Evolutionary conservation across 2,113 vertebrate genomes (phyloP).

Genomic region (Gymnarchus niloticus): DNA sequence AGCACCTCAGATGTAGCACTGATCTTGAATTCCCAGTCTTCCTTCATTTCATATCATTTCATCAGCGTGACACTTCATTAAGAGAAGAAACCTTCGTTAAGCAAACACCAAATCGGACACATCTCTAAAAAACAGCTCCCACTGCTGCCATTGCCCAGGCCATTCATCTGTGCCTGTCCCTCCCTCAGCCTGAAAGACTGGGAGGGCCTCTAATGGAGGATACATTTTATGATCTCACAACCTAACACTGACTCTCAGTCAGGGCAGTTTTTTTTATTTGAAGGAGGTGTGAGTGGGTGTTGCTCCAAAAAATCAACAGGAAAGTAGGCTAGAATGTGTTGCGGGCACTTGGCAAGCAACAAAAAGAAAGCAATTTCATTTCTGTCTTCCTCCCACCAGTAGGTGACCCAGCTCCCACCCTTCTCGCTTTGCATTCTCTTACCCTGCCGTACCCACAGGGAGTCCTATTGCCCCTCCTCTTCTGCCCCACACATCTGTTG

Average conservation of each 20-base stretch:
- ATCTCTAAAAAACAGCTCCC: not conserved
- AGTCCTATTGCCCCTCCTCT: not conserved
- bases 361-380: not conserved
- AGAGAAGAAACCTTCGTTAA: constrained; percentile 9
- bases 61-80: not conserved
- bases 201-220: not conserved
- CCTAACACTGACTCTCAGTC: not conserved
- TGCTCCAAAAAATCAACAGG: constrained; percentile 14
- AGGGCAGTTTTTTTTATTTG: not conserved
- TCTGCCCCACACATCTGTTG: not conserved
- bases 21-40: not conserved
- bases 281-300: not conserved
- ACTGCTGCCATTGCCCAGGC: not conserved
- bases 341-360: not conserved
- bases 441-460: not conserved
- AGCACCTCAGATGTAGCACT: too few species aligned
- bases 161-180: not conserved
- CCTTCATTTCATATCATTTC: not conserved
- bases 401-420: not conserved
- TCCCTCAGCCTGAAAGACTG: not conserved
- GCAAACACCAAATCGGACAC: not conserved
- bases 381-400: not conserved
- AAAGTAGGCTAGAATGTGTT: constrained; percentile 14
- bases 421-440: not conserved
- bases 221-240: not conserved